Percentiles rank a stretch among this genome's conserved stretches.
Conservation (phyloP, 2,888 invertebrate genomes). For the Incurvaria masculella region DNA sequence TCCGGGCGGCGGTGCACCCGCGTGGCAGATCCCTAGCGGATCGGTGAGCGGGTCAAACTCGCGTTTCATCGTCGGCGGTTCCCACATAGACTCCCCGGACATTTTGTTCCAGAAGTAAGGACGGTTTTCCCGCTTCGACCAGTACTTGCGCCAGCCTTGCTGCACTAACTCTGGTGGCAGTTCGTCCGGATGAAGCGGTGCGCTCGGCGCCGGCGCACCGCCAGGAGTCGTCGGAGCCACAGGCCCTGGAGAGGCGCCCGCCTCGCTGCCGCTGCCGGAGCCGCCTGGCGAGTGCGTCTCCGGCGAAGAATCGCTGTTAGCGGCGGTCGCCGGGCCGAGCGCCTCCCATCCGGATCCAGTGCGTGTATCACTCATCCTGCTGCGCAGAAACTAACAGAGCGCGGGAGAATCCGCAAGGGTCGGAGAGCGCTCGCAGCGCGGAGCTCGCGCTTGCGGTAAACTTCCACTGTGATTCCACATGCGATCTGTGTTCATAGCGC, state of each 20-base stretch:
- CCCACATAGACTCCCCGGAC: conserved; percentile 96
- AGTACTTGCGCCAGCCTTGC: conserved; percentile 95
- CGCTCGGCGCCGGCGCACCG: conserved; percentile 50
- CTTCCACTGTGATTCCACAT: background rate
- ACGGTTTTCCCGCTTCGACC: conserved; percentile 93
- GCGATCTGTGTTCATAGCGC: background rate
- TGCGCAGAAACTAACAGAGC: background rate
- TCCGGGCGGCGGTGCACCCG: conserved; percentile 40
- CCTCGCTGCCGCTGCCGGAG: conserved; percentile 34
- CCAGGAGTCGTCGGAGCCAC: conserved; percentile 55
- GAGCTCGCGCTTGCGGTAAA: background rate
- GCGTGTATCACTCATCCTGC: background rate
- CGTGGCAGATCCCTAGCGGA: conserved; percentile 77
- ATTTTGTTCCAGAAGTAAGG: conserved; percentile 97
- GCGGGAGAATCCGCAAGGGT: background rate
- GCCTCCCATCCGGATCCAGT: background rate
- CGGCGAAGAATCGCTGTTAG: conserved; percentile 43
- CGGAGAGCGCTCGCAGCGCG: background rate
- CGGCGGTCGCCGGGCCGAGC: conserved; percentile 14
- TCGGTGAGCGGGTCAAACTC: conserved; percentile 91
- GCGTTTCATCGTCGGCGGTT: conserved; percentile 79
- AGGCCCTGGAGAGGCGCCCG: conserved; percentile 8
- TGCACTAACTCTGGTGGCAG: conserved; percentile 57
- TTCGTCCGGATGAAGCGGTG: conserved; percentile 45
- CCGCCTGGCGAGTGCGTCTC: conserved; percentile 45